phyloP scores from a whole-genome alignment of 1,140 invertebrate genomes.

The Luehdorfia chinensis region DNA sequence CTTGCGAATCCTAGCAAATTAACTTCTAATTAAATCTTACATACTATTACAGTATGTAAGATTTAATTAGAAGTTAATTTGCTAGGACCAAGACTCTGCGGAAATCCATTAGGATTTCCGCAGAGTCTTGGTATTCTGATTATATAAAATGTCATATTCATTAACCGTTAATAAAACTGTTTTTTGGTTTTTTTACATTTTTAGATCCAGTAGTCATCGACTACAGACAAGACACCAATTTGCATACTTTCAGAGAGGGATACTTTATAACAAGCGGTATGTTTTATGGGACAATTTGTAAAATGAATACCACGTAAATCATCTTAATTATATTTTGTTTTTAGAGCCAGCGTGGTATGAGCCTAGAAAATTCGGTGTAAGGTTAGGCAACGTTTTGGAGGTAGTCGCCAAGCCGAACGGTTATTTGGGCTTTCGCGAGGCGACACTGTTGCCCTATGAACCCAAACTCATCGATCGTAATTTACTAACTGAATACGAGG shows the following conservation, averaged over 20 bases:
- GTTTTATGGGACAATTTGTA: no score
- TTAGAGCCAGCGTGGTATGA: conserved; percentile 90
- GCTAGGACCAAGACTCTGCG: no score
- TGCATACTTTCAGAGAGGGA: conserved; percentile 83
- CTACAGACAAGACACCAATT: conserved; percentile 76
- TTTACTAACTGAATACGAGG: conserved; percentile 86
- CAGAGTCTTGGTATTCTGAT: no score
- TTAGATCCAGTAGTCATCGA: conserved; percentile 84
- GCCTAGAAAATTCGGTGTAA: conserved; percentile 91
- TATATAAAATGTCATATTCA: no score
- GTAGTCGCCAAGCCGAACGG: conserved; percentile 81
- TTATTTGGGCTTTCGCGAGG: conserved; percentile 86
- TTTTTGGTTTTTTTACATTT: no score
- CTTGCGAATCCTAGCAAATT: no score
- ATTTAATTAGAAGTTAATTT: no score
- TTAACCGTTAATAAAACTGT: no score
- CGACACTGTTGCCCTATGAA: conserved; percentile 96
- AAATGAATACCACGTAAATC: no score
- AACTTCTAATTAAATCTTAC: no score
- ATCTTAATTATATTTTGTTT: conserved; percentile 10
- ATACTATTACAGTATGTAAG: no score
- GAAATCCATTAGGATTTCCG: no score
- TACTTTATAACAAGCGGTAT: conserved; percentile 92
- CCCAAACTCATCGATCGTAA: conserved; percentile 90
- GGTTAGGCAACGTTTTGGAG: conserved; percentile 95